Evolutionary conservation across 2,888 invertebrate genomes (phyloP), one percentile per base, ranked within the genome.

Genomic region (Sericinus montela): DNA sequence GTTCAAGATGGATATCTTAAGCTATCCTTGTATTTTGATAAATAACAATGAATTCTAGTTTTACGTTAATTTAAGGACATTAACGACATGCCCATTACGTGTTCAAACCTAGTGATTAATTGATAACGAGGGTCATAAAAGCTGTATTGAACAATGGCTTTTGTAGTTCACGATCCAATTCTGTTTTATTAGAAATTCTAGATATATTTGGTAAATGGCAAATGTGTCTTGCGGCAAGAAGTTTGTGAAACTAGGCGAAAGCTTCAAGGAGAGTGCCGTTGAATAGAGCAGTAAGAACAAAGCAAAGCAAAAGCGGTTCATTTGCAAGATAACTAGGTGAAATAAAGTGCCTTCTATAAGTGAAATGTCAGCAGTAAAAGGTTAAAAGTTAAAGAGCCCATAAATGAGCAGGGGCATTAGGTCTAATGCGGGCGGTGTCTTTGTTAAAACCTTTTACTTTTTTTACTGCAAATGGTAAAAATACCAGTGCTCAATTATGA

Each of bases 311-410:
- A 82, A 79, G 81, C 73, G 69, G 74, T 79, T 82, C 77, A 79
- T 83, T 84, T 82, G 72, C 72, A 78, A 63, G 73, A 76, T 35
- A 78, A 73, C 75, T 75, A 68, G 67, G 75, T 69, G 71, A 76
- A 77, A 81, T 85, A 81, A 81, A 80, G 79, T 78, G 73, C 73
- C 72, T 67, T 68, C 68, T 76, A 73, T 77, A 71, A 19, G 69
- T 73, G 68, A 82, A 83, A 86, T 83, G 83, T 81, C 80, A 83
- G 72, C 80, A 71, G 77, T 75, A 82, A 83, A n/a, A 83, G 83
- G 82, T 83, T 80, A 83, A 80, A 83, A 69, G 79, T 80, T 76
- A 80, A 54, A 52, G 29, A 39, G 23, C 40, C 55, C 49, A 41
- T 5, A 39, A 34, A 16, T 16, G 14, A 25, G 39, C 35, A 29